These are phyloP conservation scores for Aplochiton taeniatus DNA, from an alignment of 2,797 vertebrate genomes.

Conservation along the genomic window DNA sequence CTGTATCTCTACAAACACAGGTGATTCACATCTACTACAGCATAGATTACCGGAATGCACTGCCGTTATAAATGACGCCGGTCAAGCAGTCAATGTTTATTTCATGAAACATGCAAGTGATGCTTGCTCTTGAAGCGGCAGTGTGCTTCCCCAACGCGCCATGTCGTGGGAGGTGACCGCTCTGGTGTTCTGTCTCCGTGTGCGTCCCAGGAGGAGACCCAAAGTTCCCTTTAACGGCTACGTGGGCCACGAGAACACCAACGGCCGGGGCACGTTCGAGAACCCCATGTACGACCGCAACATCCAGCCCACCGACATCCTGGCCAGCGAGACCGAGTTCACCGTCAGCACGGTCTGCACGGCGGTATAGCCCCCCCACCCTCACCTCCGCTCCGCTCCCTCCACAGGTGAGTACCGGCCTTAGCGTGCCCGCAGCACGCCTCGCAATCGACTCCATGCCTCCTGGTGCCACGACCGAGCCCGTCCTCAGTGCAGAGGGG, in stretches of 20 bases:
- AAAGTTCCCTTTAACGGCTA: conserved; percentile 98
- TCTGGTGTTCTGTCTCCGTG: too few relatives aligned
- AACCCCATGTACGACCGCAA: conserved; percentile 98
- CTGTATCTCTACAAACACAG: conserved; percentile 99
- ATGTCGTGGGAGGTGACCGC: too few relatives aligned
- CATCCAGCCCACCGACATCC: conserved; percentile 94
- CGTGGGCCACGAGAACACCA: conserved; percentile 95
- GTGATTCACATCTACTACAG: conserved; percentile 57
- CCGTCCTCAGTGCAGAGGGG: background rate
- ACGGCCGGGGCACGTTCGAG: conserved; percentile 93
- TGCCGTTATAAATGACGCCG: too few relatives aligned
- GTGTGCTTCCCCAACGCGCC: too few relatives aligned
- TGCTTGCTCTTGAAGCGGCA: too few relatives aligned
- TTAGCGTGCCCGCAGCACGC: too few relatives aligned
- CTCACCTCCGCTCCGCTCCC: conserved; percentile 48
- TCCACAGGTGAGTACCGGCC: conserved; percentile 62
- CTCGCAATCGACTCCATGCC: too few relatives aligned
- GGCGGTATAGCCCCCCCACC: conserved; percentile 88
- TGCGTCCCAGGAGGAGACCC: conserved; percentile 87
- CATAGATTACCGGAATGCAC: too few relatives aligned
- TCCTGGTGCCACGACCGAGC: background rate
- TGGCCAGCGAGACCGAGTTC: conserved; percentile 93
- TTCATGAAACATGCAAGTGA: too few relatives aligned
- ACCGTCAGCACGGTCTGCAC: conserved; percentile 99
- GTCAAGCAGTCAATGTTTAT: too few relatives aligned